Base-by-base conservation (phyloP, 2,797 vertebrate genomes). In the Lagodon rhomboides region DNA sequence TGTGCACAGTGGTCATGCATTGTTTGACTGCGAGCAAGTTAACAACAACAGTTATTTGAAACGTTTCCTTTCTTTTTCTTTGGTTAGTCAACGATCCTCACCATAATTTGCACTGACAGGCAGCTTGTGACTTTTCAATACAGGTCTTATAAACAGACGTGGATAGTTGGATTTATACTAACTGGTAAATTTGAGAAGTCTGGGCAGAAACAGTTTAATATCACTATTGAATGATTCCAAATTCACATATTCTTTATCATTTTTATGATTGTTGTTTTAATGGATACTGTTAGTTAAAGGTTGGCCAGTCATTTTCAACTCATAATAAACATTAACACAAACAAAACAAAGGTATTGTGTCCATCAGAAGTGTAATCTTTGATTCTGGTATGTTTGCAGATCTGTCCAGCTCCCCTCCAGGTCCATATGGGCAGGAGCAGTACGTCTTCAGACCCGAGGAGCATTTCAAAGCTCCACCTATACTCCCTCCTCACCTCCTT, bases 401-500 rank as follows among this genome's bases (percentile, higher is more conserved):
- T 79, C 93, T 99, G 73, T 99, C 98, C 82, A 98, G 98, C 90
- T 99, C 98, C 54, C 98, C 98, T 0, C 98, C 98, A 0, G 98
- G 98, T 27, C 96, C 96, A 0, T 99, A 99, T 0, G 95, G 97
- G 27, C 98, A 99, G 87, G 96, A 98, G 82, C 95, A 98, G 93
- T 98, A 99, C 0, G 85, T 94, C n/a, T 98, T 97, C 91, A 95
- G 95, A 84, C 96, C 97, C 0, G 97, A 99, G 87, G 97, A 98
- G 83, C 97, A 97, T 85, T 98, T 98, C 93, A 99, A 97, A 93
- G 96, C 96, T 12, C 98, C 98, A 0, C 98, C 98, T 22, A 99
- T 99, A 67, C 96, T 99, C 64, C 98, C 98, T 0, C 98, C 98
- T 79, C 98, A 99, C 89, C 96, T 99, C 18, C 97, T 99, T 25